These are phyloP conservation scores for Heteromurus nitidus DNA, from an alignment of 2,888 invertebrate genomes.

Conservation along the genomic window DNA sequence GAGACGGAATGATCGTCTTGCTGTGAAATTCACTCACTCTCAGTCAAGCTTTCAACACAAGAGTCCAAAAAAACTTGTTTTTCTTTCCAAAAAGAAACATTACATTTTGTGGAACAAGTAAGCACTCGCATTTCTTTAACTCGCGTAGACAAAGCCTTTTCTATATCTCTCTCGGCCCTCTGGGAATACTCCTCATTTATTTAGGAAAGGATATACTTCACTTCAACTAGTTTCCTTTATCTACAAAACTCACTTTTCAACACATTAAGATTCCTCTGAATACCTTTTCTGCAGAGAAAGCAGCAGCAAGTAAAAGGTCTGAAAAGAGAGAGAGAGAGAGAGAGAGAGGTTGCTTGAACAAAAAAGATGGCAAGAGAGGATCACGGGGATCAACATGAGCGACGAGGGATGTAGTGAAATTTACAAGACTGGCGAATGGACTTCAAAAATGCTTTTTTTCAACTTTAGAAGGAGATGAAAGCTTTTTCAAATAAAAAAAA, in stretches of 20 bases:
- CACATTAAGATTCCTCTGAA: background rate
- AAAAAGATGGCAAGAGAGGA: background rate
- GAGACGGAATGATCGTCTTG: too few relatives aligned
- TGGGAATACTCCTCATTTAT: slow-evolving; percentile 45
- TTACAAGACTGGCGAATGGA: background rate
- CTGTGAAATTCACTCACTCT: too few relatives aligned
- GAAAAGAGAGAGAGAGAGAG: background rate
- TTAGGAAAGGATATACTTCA: background rate
- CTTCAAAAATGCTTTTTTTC: background rate
- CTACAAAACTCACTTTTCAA: slow-evolving; percentile 6
- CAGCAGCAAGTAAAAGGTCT: background rate
- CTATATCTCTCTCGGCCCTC: background rate
- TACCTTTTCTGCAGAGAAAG: background rate
- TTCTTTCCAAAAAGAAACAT: too few relatives aligned
- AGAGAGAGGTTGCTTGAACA: background rate
- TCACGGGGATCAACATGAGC: background rate
- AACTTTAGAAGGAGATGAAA: background rate
- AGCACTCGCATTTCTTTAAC: too few relatives aligned
- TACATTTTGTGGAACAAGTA: background rate
- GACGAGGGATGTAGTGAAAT: background rate
- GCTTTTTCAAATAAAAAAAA: background rate
- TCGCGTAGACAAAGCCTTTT: slow-evolving; percentile 15
- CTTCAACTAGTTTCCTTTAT: background rate
- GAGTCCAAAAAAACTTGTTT: too few relatives aligned
- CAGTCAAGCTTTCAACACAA: too few relatives aligned